Evolutionary conservation across 2,888 invertebrate species (phyloP).

Genomic region (Nomada flava): DNA sequence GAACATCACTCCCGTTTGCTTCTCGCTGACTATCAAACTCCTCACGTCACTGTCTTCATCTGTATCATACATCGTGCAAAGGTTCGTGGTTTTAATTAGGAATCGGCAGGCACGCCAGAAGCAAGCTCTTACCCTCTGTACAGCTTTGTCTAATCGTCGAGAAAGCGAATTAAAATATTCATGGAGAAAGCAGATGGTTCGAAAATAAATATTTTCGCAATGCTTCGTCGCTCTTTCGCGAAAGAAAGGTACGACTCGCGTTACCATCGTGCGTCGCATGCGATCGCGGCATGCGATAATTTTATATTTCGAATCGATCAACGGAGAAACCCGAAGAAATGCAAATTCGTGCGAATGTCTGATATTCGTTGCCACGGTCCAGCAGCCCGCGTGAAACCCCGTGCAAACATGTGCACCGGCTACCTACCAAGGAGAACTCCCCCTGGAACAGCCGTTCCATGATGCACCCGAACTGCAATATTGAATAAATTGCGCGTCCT

Average conservation of each 20-base stretch:
- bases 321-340: background rate
- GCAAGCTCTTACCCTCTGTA: slow-evolving; percentile 54
- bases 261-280: slow-evolving; percentile 25
- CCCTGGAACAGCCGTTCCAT: background rate
- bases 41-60: slow-evolving; percentile 77
- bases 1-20: slow-evolving; percentile 90
- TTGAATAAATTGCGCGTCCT: slow-evolving; percentile 48
- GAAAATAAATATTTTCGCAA: background rate
- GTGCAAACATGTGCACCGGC: slow-evolving; percentile 7
- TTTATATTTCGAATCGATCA: no score
- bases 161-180: slow-evolving; percentile 41
- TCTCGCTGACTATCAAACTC: slow-evolving; percentile 77
- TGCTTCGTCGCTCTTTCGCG: background rate
- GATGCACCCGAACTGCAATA: slow-evolving; percentile 15
- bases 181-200: slow-evolving; percentile 18
- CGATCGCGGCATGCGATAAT: slow-evolving; percentile 2
- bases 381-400: background rate
- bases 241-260: background rate
- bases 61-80: slow-evolving; percentile 39
- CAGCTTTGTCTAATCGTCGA: slow-evolving; percentile 18
- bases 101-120: background rate
- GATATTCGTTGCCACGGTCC: background rate
- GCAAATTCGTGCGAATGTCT: background rate
- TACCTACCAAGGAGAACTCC: slow-evolving; percentile 12
- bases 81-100: slow-evolving; percentile 1